Evolutionary conservation across 2,113 vertebrate genomes (phyloP).

Genomic region (Irena cyanogastra): DNA sequence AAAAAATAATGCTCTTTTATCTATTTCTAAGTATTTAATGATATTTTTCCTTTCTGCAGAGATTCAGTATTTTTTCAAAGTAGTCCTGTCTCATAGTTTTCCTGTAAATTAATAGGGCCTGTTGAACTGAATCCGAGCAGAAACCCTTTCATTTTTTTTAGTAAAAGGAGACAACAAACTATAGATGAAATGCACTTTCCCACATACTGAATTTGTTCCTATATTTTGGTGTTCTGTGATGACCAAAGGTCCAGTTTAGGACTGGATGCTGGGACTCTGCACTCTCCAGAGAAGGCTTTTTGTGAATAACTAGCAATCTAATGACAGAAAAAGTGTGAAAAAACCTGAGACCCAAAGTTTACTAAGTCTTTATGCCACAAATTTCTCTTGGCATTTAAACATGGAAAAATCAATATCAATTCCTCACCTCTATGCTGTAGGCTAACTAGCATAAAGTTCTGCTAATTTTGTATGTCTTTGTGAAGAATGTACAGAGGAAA

Average conservation of each 20-base stretch:
- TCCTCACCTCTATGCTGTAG: not conserved
- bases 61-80: not conserved
- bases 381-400: not conserved
- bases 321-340: not conserved
- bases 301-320: not conserved
- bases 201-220: not conserved
- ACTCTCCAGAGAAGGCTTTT: not conserved
- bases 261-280: not conserved
- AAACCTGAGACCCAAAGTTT: not conserved
- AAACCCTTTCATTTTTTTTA: not conserved
- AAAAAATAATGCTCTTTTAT: not conserved
- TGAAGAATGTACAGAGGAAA: not conserved
- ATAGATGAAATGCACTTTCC: not conserved
- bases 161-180: not conserved
- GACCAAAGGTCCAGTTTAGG: not conserved
- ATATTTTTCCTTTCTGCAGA: not conserved
- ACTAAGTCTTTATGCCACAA: not conserved
- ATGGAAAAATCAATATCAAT: not conserved
- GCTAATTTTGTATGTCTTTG: not conserved
- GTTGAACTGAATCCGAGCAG: not conserved
- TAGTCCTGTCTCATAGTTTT: not conserved
- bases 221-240: not conserved
- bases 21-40: not conserved
- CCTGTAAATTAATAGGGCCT: not conserved
- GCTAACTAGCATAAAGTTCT: not conserved